These are phyloP conservation scores for Tupiocoris notatus DNA, from an alignment of 2,888 invertebrate genomes.

Conservation along the genomic window DNA sequence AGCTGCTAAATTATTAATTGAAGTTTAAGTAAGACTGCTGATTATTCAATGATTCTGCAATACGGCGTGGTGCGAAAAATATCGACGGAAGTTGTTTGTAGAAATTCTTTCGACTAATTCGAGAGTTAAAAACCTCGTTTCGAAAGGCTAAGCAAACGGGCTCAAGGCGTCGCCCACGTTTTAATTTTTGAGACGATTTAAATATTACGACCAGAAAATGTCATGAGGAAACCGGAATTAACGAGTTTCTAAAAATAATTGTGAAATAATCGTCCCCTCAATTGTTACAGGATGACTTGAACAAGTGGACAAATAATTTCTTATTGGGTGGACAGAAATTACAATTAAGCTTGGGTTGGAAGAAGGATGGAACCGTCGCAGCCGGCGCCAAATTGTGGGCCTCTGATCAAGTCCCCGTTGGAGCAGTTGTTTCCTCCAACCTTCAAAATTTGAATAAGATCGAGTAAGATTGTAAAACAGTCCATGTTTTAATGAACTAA, in stretches of 20 bases:
- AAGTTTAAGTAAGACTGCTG: too few species aligned
- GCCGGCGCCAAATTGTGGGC: background rate
- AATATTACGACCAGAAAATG: background rate
- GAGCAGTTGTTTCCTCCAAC: background rate
- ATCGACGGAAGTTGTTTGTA: too few species aligned
- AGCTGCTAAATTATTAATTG: too few species aligned
- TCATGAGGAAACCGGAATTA: background rate
- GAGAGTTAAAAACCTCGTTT: too few species aligned
- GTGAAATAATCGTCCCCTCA: background rate
- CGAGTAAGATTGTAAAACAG: background rate
- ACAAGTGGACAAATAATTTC: background rate
- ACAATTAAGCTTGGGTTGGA: slow-evolving; percentile 4
- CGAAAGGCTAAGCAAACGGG: too few species aligned
- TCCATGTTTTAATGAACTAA: too few species aligned
- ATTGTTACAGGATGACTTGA: background rate
- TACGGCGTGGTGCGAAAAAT: too few species aligned
- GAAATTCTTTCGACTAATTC: too few species aligned
- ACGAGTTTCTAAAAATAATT: background rate
- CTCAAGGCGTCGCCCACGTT: too few species aligned
- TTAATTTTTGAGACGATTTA: background rate
- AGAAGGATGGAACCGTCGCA: background rate
- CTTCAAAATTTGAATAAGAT: background rate
- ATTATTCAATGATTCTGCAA: too few species aligned
- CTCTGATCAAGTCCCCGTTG: background rate
- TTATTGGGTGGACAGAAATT: background rate